Evolutionary conservation across 2,888 invertebrate species (phyloP), one percentile per base, ranked within the genome.

Genomic region (Drosophila phalerata): DNA sequence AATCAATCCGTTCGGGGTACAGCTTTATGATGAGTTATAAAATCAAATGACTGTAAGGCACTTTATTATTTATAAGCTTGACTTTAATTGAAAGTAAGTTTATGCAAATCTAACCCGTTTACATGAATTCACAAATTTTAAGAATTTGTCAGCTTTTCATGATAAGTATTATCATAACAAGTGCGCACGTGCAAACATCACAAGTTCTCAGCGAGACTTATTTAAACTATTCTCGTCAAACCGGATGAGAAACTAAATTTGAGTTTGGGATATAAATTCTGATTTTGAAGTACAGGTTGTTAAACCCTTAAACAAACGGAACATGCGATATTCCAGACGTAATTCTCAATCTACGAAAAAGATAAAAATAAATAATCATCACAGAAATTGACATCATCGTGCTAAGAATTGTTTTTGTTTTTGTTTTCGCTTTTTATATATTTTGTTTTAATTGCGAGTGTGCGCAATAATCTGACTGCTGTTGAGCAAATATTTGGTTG

Each of bases 331-430:
- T 57, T 43, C 47, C 47, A 40, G 40, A 53, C 51, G 53, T 55
- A 49, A 37, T 8, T 53, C 17, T 34, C 53, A 37, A 47, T 28
- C 47, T 17, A 37, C 45, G 25, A 28, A 37, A 47, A n/a, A 58
- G 47, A 51, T 38, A 43, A 43, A 38, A 48, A 40, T 55, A 64
- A 58, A 49, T 57, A 40, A 53, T 56, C 61, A 58, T 56, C 45
- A 56, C 43, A 52, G 15, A 13, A 57, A 66, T 82, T 73, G 81
- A 81, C 81, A 81, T 80, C 82, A 81, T 79, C 82, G 53, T 19
- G 53, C 45, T 71, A 69, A 28, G 74, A 79, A 71, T 65, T 40
- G 48, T 52, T 40, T 53, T 30, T 13, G 13, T 11, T 32, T 10
- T 19, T 17, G 22, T 62, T 64, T 43, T 45, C n/a, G 8, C 64